Base-by-base conservation (phyloP, 2,888 invertebrate genomes). In the Endotricha flammealis region DNA sequence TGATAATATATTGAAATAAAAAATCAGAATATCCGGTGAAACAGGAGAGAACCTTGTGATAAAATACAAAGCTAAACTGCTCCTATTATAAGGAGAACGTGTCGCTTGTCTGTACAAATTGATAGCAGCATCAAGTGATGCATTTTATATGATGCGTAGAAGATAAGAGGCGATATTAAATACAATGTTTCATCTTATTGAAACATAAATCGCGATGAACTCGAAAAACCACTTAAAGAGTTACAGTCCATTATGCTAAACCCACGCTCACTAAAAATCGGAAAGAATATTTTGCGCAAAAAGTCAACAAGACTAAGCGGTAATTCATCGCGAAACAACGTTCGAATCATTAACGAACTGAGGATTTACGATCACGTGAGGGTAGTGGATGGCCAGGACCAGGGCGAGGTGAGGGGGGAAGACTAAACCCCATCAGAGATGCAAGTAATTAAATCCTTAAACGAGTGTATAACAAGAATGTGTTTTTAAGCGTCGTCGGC, bases 361-460 rank as follows among this genome's bases (percentile, higher is more conserved):
- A 74, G 73, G 72, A 81, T 83, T 83, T 83, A 85, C 81, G 82
- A 81, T 75, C 81, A 76, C 76, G 77, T 68, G 67, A 64, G 64
- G 48, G 54, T 45, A 50, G 41, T 29, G 13, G 12, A 12, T 11
- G 12, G 42, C 37, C 41, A 46, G 42, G 53, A 48, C 39, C 51
- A 54, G 52, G 50, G 48, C 49, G 48, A 50, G 53, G 48, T 49
- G 58, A 50, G 59, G 54, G 56, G 52, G 44, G 41, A 39, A 50
- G 46, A 50, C 41, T 39, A 51, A 54, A 57, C 59, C 59, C 63
- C 72, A 74, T 75, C 74, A 68, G 58, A 64, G 71, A 70, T 73
- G 71, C 78, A 77, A 74, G 75, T 81, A 83, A 85, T 85, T 83
- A 82, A 83, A 85, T 74, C 70, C 74, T 72, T 80, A 81, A 82